These are phyloP conservation scores for Syngnathoides biaculeatus DNA, from an alignment of 2,113 vertebrate genomes.

Conservation along the genomic window DNA sequence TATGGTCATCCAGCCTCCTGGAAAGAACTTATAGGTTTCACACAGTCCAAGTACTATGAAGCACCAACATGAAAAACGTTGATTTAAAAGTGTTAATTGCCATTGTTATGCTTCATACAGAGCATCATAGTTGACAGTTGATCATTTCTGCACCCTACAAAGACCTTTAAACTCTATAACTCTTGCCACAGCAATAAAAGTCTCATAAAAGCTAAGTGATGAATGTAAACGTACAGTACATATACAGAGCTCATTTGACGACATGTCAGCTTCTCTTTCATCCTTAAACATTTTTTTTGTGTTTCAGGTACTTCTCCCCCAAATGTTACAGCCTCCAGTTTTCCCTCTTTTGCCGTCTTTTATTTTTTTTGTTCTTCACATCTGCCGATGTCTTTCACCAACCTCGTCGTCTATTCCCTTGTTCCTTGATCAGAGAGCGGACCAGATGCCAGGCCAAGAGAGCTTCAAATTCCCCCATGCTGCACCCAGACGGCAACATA, in stretches of 20 bases:
- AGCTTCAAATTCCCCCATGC: slow-evolving; percentile 22
- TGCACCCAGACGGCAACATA: slow-evolving; percentile 68
- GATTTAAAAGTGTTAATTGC: not conserved
- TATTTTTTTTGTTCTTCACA: slow-evolving; percentile 1
- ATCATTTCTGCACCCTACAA: not conserved
- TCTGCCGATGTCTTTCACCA: not conserved
- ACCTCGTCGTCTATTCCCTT: slow-evolving; percentile 15
- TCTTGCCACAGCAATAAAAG: not conserved
- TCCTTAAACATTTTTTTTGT: not conserved
- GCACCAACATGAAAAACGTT: not conserved
- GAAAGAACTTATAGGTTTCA: not conserved
- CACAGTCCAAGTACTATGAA: not conserved
- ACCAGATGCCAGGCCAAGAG: slow-evolving; percentile 89
- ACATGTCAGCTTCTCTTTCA: not conserved
- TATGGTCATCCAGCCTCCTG: not conserved
- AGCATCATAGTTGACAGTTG: not conserved
- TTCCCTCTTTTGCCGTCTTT: not conserved
- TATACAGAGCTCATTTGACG: not conserved
- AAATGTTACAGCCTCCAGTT: not conserved
- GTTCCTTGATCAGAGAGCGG: slow-evolving; percentile 48
- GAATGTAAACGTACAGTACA: not conserved
- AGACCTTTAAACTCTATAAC: not conserved
- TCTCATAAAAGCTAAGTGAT: slow-evolving; percentile 5
- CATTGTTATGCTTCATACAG: not conserved
- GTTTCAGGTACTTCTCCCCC: not conserved